Evolutionary conservation across 2,797 vertebrate species (phyloP), one percentile per base, ranked within the genome.

Genomic region (Ceryle rudis): DNA sequence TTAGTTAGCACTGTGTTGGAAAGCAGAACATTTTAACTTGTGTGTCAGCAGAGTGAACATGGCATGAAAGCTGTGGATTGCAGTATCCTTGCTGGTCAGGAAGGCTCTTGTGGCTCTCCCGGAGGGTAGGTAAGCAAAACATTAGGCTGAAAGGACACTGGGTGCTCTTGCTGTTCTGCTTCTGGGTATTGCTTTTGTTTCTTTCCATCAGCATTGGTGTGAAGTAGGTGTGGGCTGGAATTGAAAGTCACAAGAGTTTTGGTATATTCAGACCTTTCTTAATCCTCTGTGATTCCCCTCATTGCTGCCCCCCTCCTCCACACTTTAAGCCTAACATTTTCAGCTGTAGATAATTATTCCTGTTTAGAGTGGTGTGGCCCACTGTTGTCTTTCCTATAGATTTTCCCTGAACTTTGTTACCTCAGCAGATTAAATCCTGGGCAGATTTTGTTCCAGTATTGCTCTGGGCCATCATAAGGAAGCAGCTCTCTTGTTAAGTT

Each of bases 401-500:
- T 91, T 67, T 71, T 61, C 41, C 20, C 26, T 49, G 52, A 93
- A 47, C 60, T 86, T 72, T 73, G 33, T 75, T 79, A 70, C 60
- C 67, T 91, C 80, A 84, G 81, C 90, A 86, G 26, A n/a, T 90
- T 37, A 75, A 79, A 89, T 90, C 67, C 41, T 2, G 2, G 55
- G 35, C 67, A 51, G 67, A 71, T 78, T 89, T 90, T 92, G 26
- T 82, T 89, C 81, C 72, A 60, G 44, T 33, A 11, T 47, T 1
- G 5, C 60, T 81, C 77, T 28, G 67, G 47, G 21, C 33, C 5
- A 3, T 73, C 2, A 6, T 4, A 8, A 84, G 70, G 80, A 81
- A 70, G 67, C 52, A 67, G 55, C 67, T 94, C 78, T 55, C 75
- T 64, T 93, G 80, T 84, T 86, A 78, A 88, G 87, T 70, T 93